Base-by-base conservation (phyloP, 2,113 vertebrate genomes). In the Cnemophilus loriae region DNA sequence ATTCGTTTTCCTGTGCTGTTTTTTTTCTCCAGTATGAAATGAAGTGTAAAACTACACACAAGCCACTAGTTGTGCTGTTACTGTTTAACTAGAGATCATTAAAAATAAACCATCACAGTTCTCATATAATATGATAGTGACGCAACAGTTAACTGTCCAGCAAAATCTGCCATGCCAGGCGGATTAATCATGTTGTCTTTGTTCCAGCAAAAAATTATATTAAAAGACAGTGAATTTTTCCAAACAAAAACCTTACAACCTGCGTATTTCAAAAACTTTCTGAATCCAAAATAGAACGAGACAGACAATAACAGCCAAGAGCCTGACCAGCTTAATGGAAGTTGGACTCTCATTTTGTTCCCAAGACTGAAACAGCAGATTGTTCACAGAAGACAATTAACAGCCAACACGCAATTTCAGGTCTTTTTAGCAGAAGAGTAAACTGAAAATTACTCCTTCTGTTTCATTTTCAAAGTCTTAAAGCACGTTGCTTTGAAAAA, bases 231-330 rank as follows among this genome's bases (percentile, higher is more conserved):
- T 10, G 30, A 85, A 46, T 76, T 89, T 85, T 70, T 84, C 37
- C 84, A 84, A 93, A 59, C 8, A 83, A 67, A 84, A 84, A 64
- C 0, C 4, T n/a, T 65, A 75, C 24, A 90, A 56, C n/a, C 39
- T 49, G 55, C 7, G 24, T 13, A 79, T 55, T 69, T 69, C 82
- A 68, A 95, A 90, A 80, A 60, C 37, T 79, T 90, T 61, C 22
- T 27, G 9, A 88, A 63, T 84, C 78, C 74, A 84, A 96, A 95
- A 91, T 46, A 95, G 93, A 92, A 90, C 4, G 1, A 93, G 90
- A 59, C 50, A 95, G 90, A 94, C 96, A 96, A 92, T 92, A 90
- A 93, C 73, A 83, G 95, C 94, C 83, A 92, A 84, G 73, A 94
- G 92, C 93, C 90, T 93, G 76, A 91, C n/a, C 73, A 90, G 68